A percentile compares a stretch with the other conserved stretches of the same genome.
These are phyloP conservation scores for Clitarchus hookeri DNA, from an alignment of 2,888 invertebrate genomes.

Conservation along the genomic window DNA sequence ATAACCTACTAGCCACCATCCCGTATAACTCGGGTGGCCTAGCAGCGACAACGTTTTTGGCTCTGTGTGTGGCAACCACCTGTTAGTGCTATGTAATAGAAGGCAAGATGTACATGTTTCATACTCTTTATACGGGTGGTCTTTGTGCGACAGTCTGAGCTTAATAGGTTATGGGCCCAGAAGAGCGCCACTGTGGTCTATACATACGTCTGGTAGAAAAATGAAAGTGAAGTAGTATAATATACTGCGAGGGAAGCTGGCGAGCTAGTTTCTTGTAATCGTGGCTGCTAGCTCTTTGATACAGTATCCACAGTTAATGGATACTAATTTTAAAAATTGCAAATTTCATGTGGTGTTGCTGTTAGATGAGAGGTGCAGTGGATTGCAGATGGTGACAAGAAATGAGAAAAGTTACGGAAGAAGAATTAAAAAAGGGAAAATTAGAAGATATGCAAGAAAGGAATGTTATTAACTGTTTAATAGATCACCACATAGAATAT, in stretches of 20 bases:
- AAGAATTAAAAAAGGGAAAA: neutral
- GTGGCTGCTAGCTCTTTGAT: neutral
- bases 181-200: neutral
- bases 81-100: no score
- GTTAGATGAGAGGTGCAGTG: neutral
- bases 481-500: neutral
- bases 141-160: neutral
- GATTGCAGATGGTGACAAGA: neutral
- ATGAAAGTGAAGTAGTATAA: neutral
- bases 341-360: neutral
- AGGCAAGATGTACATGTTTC: no score
- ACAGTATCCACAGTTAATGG: no score
- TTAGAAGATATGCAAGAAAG: neutral
- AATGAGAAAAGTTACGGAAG: neutral
- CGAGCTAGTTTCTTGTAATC: no score
- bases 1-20: no score
- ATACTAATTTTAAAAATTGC: neutral
- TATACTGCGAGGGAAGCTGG: neutral
- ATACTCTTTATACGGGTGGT: neutral
- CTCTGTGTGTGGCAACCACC: no score
- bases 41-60: no score
- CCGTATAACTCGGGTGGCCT: no score
- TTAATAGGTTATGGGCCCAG: conserved; percentile 21
- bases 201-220: neutral
- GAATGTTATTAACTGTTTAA: neutral